Evolutionary conservation across 2,888 invertebrate species (phyloP), one percentile per base, ranked within the genome.

Genomic region (Cantharis rufa): DNA sequence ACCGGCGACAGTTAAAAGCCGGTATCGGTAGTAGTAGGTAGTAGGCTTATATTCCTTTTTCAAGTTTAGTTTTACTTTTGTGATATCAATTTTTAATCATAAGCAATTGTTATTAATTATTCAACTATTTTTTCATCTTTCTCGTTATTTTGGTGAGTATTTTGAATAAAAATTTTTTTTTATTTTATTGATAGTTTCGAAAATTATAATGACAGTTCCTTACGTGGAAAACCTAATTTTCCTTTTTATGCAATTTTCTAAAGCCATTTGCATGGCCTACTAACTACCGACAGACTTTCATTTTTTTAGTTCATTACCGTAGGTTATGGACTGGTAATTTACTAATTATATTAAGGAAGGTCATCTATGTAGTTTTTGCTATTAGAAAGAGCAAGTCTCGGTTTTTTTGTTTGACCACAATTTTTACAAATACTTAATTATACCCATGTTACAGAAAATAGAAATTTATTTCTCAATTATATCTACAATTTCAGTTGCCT

Each of bases 1-100:
- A 66, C 76, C 73, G 78, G 78, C 78, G 78, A 75, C 78, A 78
- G 78, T 78, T 69, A 21, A 69, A 78, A 73, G 74, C 76, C 78
- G 78, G 76, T 75, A 68, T 16, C 62, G 75, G 61, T 66, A 66
- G 64, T 61, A 21, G 75, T 75, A 72, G 78, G 78, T 78, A 72
- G 70, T 75, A 75, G 74, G 28, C 27, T 75, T 27, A 68, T 75
- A 72, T 71, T 74, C 27, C 71, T 69, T 48, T 74, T 69, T 69
- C 28, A 24, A 24, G 24, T 61, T 69, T 21, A 62, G 28, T 74
- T 32, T 32, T 70, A 16, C 16, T 69, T 73, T 73, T 73, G 71
- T 73, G 68, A 73, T 73, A 73, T 64, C 27, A 69, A 61, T 72
- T 72, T 64, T 64, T 64, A 21, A 64, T 64, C 16, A 64, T 64